Evolutionary conservation across 1,140 invertebrate species (phyloP).

Genomic region (Holotrichia oblita): DNA sequence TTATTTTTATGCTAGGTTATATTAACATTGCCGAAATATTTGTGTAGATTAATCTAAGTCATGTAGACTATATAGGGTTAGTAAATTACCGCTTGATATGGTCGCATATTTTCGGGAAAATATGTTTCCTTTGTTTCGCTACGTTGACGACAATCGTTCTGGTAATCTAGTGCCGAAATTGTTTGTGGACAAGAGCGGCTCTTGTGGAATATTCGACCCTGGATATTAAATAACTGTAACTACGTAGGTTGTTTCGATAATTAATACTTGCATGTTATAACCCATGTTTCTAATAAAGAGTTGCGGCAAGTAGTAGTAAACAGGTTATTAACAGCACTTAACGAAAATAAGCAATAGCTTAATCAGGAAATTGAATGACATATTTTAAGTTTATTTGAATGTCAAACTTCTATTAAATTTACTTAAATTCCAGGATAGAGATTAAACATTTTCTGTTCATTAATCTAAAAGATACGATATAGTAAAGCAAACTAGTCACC

Average conservation of each 20-base stretch:
- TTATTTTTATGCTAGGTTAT: slow-evolving; percentile 8
- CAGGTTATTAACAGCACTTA: too few relatives aligned
- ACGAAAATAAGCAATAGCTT: too few relatives aligned
- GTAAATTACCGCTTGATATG: slow-evolving; percentile 12
- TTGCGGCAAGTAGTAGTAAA: neutral
- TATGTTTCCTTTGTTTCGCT: slow-evolving; percentile 16
- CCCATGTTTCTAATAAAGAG: neutral
- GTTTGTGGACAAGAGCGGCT: neutral
- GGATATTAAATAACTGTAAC: neutral
- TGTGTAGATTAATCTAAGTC: slow-evolving; percentile 17
- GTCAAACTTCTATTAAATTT: too few relatives aligned
- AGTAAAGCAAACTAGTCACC: too few relatives aligned
- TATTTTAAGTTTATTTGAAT: too few relatives aligned
- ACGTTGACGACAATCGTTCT: slow-evolving; percentile 10
- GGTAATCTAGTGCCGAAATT: slow-evolving; percentile 1
- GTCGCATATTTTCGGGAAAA: slow-evolving; percentile 20
- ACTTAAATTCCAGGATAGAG: too few relatives aligned
- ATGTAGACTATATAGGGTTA: neutral
- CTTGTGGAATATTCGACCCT: slow-evolving; percentile 7
- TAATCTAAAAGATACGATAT: too few relatives aligned
- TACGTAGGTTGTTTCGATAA: neutral
- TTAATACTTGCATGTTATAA: neutral
- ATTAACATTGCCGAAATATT: slow-evolving; percentile 20
- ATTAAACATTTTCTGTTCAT: too few relatives aligned
- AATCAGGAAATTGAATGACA: too few relatives aligned